Conservation (phyloP, 2,113 vertebrate genomes). For the Struthio camelus region DNA sequence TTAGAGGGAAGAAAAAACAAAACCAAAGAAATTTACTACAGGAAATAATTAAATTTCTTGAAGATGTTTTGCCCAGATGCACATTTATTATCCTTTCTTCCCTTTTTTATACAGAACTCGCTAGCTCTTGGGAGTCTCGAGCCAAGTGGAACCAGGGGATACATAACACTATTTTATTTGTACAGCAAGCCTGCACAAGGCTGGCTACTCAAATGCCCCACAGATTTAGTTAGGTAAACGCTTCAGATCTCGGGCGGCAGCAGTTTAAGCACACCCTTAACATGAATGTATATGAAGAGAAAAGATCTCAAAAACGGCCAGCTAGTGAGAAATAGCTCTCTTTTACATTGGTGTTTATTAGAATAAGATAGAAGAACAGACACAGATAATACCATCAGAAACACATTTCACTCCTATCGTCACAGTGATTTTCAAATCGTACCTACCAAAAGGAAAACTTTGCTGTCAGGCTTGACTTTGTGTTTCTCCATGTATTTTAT, state of each 20-base stretch:
- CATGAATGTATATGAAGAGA: background rate
- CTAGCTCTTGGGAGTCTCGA: background rate
- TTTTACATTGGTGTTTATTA: background rate
- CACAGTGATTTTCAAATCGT: background rate
- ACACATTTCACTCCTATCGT: background rate
- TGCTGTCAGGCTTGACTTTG: conserved; percentile 99
- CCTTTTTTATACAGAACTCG: background rate
- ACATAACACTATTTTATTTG: background rate
- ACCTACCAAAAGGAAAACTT: conserved; percentile 96
- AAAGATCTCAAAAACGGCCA: background rate
- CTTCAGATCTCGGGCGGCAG: background rate
- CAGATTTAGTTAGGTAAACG: background rate
- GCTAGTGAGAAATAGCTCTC: background rate
- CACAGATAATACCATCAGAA: background rate
- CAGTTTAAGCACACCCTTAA: background rate
- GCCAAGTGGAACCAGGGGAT: background rate
- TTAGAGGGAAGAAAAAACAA: background rate
- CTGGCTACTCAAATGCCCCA: background rate
- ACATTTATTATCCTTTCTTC: background rate
- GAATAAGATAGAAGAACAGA: background rate
- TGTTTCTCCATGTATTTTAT: conserved; percentile 99
- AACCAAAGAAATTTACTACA: background rate
- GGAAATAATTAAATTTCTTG: background rate
- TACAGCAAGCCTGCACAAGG: background rate
- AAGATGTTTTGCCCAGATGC: background rate